A percentile compares a stretch with the other conserved stretches of the same genome.
Conservation (phyloP, 2,797 vertebrate species). For the Anguilla marmorata region DNA sequence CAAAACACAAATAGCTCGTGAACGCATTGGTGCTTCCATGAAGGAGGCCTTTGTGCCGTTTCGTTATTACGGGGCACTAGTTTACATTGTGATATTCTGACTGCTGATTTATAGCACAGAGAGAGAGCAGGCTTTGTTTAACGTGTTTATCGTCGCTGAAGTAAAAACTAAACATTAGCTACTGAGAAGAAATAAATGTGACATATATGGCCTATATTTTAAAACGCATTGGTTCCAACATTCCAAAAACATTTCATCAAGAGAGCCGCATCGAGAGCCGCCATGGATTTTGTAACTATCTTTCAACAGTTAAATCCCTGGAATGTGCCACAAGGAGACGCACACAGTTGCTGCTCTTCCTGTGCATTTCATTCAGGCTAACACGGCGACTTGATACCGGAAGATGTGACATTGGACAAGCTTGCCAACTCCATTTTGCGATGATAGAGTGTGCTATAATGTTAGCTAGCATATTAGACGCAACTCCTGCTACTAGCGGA, state of each 20-base stretch:
- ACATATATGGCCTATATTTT: background rate
- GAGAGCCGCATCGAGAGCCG: background rate
- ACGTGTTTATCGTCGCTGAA: background rate
- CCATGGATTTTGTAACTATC: background rate
- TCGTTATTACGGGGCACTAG: slow-evolving; percentile 27
- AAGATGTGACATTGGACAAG: background rate
- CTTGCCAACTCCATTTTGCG: background rate
- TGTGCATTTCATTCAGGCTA: too few species aligned
- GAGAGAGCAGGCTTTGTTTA: too few species aligned
- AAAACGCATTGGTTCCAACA: background rate
- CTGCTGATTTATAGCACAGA: slow-evolving; percentile 10
- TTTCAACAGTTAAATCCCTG: background rate
- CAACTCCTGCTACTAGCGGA: background rate
- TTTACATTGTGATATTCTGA: slow-evolving; percentile 35
- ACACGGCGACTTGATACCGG: background rate
- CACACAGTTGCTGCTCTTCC: background rate
- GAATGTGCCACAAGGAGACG: background rate
- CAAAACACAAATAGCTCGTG: background rate
- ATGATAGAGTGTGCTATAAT: background rate
- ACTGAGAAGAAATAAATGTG: background rate
- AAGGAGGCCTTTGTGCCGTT: slow-evolving; percentile 50
- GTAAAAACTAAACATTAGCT: background rate
- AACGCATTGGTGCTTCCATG: slow-evolving; percentile 32
- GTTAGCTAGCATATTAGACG: background rate
- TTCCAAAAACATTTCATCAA: background rate